These are phyloP conservation scores for Tinea semifulvella DNA, from an alignment of 2,888 invertebrate genomes.

Conservation along the genomic window DNA sequence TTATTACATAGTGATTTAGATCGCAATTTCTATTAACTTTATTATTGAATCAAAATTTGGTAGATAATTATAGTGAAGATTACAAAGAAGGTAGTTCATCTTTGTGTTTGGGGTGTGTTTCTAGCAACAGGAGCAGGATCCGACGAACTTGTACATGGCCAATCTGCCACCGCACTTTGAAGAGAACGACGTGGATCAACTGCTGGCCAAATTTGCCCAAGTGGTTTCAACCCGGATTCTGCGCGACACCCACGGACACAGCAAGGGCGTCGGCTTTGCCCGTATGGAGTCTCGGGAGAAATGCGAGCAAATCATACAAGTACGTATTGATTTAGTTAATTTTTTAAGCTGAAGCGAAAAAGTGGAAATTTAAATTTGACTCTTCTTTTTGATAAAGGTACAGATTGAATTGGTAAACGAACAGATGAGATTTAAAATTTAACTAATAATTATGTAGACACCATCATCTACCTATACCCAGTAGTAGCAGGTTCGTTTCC, in stretches of 20 bases:
- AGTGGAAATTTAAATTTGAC: too few species aligned
- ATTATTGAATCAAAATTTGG: not conserved
- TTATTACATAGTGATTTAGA: too few species aligned
- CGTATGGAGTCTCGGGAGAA: slow-evolving; percentile 98
- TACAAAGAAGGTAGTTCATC: not conserved
- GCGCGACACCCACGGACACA: slow-evolving; percentile 87
- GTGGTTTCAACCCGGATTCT: slow-evolving; percentile 97
- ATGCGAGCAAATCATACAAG: slow-evolving; percentile 93
- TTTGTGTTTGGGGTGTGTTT: not conserved
- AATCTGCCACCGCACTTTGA: slow-evolving; percentile 95
- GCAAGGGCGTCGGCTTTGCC: slow-evolving; percentile 86
- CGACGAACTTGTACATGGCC: slow-evolving; percentile 98
- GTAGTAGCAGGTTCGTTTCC: too few species aligned
- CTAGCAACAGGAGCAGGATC: slow-evolving; percentile 98
- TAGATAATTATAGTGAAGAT: not conserved
- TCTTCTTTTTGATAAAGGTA: too few species aligned
- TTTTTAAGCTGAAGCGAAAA: too few species aligned
- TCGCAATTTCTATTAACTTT: too few species aligned
- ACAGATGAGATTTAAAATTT: too few species aligned
- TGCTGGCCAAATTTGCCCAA: slow-evolving; percentile 91
- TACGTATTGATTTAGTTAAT: too few species aligned
- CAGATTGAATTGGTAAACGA: too few species aligned
- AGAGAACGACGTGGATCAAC: slow-evolving; percentile 92
- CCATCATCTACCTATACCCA: too few species aligned
- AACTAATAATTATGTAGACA: too few species aligned